Evolutionary conservation across 2,888 invertebrate species (phyloP), one percentile per base, ranked within the genome.

Genomic region (Pemphredon lugubris): DNA sequence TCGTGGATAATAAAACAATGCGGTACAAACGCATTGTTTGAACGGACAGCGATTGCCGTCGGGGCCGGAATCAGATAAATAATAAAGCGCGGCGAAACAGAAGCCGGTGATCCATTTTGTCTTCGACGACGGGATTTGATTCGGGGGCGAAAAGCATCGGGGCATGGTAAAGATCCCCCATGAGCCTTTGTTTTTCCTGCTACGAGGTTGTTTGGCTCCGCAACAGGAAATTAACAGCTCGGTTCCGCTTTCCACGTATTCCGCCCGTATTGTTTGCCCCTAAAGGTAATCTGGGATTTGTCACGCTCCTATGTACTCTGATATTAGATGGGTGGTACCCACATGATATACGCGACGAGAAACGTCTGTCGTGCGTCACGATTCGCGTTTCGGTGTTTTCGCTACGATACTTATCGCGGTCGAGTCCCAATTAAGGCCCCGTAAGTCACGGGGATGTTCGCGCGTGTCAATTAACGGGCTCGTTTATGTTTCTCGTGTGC

Each of bases 181-280:
- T 64, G 53, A 67, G 60, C 75, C 75, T 78, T 73, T 79, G 78
- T 79, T 78, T 73, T 73, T 55, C 61, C 48, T 44, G 34, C 20
- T 37, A 42, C 42, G 40, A 30, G 65, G 51, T 75, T 70, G 79
- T 77, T 79, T 70, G 68, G 57, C 50, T 53, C 69, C 66, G 78
- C 77, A 74, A 80, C 82, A 80, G 82, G 81, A 82, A 82, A 82
- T 82, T 82, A 82, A 82, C 81, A 73, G 74, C 76, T 57, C 64
- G 78, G 65, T 75, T 80, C 70, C 75, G 70, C 70, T 63, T 64
- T 70, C 75, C 59, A 68, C 77, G 39, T 66, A 55, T 58, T 42
- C 58, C 64, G 44, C 61, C 48, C 75, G 68, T 71, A 82, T 80
- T 74, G 74, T 80, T 80, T 71, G 39, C 6, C 53, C 64, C 67